Base-by-base conservation (phyloP, 1,140 invertebrate species). In the Hyposmocoma kahamanoa region DNA sequence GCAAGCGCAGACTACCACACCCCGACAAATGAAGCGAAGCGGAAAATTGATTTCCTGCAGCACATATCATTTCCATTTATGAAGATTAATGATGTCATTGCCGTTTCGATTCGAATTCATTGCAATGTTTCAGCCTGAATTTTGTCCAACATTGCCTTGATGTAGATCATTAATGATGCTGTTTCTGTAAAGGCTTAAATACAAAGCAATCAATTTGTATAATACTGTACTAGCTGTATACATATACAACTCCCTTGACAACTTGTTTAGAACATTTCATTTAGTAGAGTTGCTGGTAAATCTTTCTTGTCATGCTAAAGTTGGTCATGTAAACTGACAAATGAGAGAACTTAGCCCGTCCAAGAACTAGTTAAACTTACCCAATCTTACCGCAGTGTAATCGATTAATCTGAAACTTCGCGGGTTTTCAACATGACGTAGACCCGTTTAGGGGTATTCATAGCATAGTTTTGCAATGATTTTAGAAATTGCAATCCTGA, bases 401-500 rank as follows among this genome's bases (percentile, higher is more conserved):
- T 72, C 67, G 75, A 79, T 79, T 77, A 73, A 75, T 77, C 65
- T 57, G 42, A 76, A 73, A 77, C 67, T 77, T 70, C 44, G 57
- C 8, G 50, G 53, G 53, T 57, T 69, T 65, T 65, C 50, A 58
- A 67, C 49, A 60, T 56, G 66, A 71, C 56, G 50, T 38, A 50
- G 52, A 45, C 46, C 48, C 44, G 45, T 47, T 59, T 26, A 56
- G 49, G 28, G 46, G 46, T 53, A 58, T 62, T 66, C 60, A 64
- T 47, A 46, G 56, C 53, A 64, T 68, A 69, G 58, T 69, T 59
- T 44, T 48, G 51, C 50, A 55, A 47, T 39, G 53, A 44, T 22
- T 61, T 59, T 48, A 53, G 47, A 63, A 47, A 22, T 42, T 21
- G 24, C 22, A 18, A 28, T n/a, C n/a, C n/a, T n/a, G n/a, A n/a